Evolutionary conservation across 2,113 vertebrate species (phyloP).

Genomic region (Sisor rabdophorus): DNA sequence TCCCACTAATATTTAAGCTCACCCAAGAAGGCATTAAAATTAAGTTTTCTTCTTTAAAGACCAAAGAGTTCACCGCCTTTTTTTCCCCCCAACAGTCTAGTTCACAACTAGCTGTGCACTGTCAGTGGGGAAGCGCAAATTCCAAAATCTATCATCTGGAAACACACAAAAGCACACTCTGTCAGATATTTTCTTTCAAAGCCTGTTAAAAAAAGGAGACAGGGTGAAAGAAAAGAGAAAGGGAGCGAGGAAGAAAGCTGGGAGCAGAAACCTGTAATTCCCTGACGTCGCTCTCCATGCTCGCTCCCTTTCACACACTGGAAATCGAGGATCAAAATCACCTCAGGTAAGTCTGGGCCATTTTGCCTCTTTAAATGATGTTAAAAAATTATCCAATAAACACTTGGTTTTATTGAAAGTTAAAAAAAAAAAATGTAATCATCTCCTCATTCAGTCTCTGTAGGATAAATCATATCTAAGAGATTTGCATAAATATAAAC

Average conservation of each 20-base stretch:
- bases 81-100: slow-evolving; percentile 91
- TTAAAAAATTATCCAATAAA: slow-evolving; percentile 78
- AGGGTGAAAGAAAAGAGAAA: slow-evolving; percentile 57
- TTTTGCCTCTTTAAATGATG: slow-evolving; percentile 75
- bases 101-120: slow-evolving; percentile 96
- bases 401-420: slow-evolving; percentile 90
- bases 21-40: slow-evolving; percentile 97
- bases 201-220: slow-evolving; percentile 61
- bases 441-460: slow-evolving; percentile 99
- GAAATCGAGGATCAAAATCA: slow-evolving; percentile 80
- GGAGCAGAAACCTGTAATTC: slow-evolving; percentile 87
- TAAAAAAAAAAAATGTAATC: slow-evolving; percentile 98
- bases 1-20: slow-evolving; percentile 89
- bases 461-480: slow-evolving; percentile 99
- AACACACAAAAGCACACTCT: slow-evolving; percentile 96
- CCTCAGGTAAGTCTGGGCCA: slow-evolving; percentile 78
- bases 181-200: slow-evolving; percentile 83
- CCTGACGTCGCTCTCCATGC: slow-evolving; percentile 54
- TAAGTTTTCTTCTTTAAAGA: slow-evolving; percentile 98
- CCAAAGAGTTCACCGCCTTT: slow-evolving; percentile 92
- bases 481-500: slow-evolving; percentile 99
- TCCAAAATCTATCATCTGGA: slow-evolving; percentile 99
- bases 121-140: slow-evolving; percentile 96
- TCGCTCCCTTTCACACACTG: slow-evolving; percentile 63
- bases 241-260: slow-evolving; percentile 57